Evolutionary conservation across 2,113 vertebrate species (phyloP), one percentile per base, ranked within the genome.

Genomic region (Tretioscincus oriximinensis): DNA sequence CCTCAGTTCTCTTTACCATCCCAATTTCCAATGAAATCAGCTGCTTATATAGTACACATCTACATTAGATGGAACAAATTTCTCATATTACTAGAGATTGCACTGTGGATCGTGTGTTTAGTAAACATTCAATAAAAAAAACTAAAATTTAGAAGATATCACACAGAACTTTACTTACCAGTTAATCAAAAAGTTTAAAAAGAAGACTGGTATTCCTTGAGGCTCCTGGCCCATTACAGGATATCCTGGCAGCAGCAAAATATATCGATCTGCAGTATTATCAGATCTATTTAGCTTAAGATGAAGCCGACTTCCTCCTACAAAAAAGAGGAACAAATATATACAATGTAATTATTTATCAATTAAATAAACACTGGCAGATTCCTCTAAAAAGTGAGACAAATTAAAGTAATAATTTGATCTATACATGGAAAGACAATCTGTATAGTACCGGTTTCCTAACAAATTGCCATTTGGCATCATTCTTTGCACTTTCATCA

Each of bases 201-300:
- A 89, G 91, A 95, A 76, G 89, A 94, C 92, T 93, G 95, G 93
- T 96, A 94, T 94, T 95, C 92, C 96, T 92, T 93, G 94, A 93
- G 94, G 94, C 94, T 96, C 94, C 95, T 97, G 95, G 96, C 97
- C 98, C 98, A 99, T 99, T 97, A 97, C 97, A 98, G 95, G 95
- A 92, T 93, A 93, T 95, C 90, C 92, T 92, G 94, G 94, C 85
- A 92, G 91, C 91, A 91, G 88, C 75, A 93, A 94, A 81, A 90
- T 86, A 87, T 91, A 93, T 94, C 89, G 90, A 82, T 88, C 90
- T 88, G 94, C 81, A 73, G 85, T 91, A 94, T 93, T 87, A 91
- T 90, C 90, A 93, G 91, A 90, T 73, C 72, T 86, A 89, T 84
- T 91, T 90, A 90, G 88, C 86, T 28, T 85, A 88, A 76, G 78